These are phyloP conservation scores for Suncus etruscus DNA, from an alignment of 2,113 vertebrate genomes.

Conservation along the genomic window DNA sequence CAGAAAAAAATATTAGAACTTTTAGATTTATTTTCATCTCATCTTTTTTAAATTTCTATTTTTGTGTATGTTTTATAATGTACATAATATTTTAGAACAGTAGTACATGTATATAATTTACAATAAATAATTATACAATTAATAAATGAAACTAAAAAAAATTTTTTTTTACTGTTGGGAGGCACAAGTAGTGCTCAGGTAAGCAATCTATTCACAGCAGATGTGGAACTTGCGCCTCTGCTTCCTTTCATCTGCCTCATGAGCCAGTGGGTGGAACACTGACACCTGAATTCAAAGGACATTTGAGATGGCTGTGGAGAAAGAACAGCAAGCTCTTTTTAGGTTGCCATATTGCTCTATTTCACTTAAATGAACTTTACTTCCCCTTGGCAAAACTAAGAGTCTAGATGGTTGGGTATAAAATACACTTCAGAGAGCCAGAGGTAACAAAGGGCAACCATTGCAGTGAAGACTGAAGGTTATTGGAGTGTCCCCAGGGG, in stretches of 20 bases:
- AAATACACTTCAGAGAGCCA: constrained; percentile 47
- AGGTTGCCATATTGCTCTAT: constrained; percentile 27
- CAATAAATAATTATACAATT: constrained; percentile 84
- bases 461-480: too few species aligned
- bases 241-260: background rate
- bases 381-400: constrained; percentile 68
- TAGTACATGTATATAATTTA: constrained; percentile 85
- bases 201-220: constrained; percentile 31
- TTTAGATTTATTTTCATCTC: constrained; percentile 82
- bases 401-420: constrained; percentile 61
- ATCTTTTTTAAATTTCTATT: constrained; percentile 80
- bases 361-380: constrained; percentile 64
- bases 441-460: too few species aligned
- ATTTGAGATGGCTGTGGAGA: constrained; percentile 21
- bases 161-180: constrained; percentile 65
- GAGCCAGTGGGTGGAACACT: background rate
- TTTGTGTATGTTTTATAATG: constrained; percentile 81
- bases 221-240: background rate
- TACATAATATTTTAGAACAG: constrained; percentile 83
- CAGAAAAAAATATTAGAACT: constrained; percentile 73
- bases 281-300: constrained; percentile 3
- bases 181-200: constrained; percentile 54
- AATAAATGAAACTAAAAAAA: constrained; percentile 73
- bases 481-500: too few species aligned
- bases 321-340: constrained; percentile 28